These are phyloP conservation scores for Rhea americana DNA, from an alignment of 2,113 vertebrate species.

Conservation along the genomic window DNA sequence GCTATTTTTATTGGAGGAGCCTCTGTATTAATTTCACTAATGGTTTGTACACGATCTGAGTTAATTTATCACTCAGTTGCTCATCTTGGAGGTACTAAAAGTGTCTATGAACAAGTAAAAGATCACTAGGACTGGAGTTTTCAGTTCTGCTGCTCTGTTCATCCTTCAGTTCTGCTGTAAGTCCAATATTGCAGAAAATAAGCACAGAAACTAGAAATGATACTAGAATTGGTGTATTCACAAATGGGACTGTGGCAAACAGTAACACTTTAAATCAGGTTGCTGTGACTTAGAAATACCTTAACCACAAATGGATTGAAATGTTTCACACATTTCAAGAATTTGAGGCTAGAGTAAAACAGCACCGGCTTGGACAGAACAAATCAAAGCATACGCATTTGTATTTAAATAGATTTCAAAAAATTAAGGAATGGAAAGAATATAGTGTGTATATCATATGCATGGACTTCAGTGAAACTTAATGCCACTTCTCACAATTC, in stretches of 20 bases:
- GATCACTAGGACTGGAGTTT: neutral
- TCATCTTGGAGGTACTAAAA: neutral
- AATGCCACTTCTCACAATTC: neutral
- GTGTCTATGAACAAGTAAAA: neutral
- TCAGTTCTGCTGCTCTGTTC: neutral
- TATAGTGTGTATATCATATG: neutral
- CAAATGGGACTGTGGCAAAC: neutral
- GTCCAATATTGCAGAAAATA: neutral
- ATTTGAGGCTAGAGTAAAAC: neutral
- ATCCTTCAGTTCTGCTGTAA: neutral
- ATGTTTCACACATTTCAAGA: neutral
- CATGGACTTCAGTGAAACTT: neutral
- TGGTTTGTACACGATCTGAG: neutral
- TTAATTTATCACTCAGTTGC: neutral
- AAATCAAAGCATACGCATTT: neutral
- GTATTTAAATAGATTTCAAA: neutral
- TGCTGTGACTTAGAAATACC: neutral
- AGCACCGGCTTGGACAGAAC: neutral
- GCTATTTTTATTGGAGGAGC: neutral
- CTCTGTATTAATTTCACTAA: neutral
- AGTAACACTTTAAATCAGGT: neutral
- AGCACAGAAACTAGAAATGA: neutral
- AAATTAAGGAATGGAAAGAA: neutral
- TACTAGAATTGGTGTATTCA: neutral
- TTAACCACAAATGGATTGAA: neutral